Evolutionary conservation across 2,888 invertebrate species (phyloP).

Genomic region (Alloplasta piceator): DNA sequence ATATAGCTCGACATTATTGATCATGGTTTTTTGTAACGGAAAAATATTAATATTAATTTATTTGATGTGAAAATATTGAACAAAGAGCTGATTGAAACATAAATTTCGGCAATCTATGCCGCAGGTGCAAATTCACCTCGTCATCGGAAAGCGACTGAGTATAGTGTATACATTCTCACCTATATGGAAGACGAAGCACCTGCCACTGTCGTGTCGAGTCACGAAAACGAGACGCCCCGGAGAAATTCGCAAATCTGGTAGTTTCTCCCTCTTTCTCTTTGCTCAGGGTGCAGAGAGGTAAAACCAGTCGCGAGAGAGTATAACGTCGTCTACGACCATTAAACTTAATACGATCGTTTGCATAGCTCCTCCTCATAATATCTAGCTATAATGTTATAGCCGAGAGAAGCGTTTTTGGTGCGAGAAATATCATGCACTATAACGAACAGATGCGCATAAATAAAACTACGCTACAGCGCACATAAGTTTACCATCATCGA

Average conservation of each 20-base stretch:
- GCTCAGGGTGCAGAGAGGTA: conserved; percentile 39
- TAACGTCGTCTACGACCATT: conserved; percentile 53
- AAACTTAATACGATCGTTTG: conserved; percentile 64
- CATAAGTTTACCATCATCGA: neutral
- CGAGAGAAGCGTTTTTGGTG: conserved; percentile 26
- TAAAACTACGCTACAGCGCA: neutral
- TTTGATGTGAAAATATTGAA: neutral
- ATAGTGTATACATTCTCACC: conserved; percentile 48
- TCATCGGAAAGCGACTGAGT: conserved; percentile 44
- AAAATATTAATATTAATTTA: no score
- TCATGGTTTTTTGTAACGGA: neutral
- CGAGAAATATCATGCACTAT: conserved; percentile 1
- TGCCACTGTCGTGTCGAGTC: conserved; percentile 58
- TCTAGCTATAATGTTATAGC: conserved; percentile 38
- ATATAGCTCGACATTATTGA: neutral
- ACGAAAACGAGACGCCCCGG: conserved; percentile 33
- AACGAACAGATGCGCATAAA: conserved; percentile 7
- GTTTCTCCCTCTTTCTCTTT: conserved; percentile 42
- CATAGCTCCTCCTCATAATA: conserved; percentile 39
- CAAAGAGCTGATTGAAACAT: conserved; percentile 18
- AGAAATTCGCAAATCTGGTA: conserved; percentile 54
- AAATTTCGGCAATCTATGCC: conserved; percentile 21
- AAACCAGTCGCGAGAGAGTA: conserved; percentile 49
- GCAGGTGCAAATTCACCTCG: conserved; percentile 59
- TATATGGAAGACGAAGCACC: conserved; percentile 47